A percentile compares a stretch with the other conserved stretches of the same genome.
Conservation (phyloP, 37 sponge, comb jelly and placozoan species). For the Petrosia ficiformis region DNA sequence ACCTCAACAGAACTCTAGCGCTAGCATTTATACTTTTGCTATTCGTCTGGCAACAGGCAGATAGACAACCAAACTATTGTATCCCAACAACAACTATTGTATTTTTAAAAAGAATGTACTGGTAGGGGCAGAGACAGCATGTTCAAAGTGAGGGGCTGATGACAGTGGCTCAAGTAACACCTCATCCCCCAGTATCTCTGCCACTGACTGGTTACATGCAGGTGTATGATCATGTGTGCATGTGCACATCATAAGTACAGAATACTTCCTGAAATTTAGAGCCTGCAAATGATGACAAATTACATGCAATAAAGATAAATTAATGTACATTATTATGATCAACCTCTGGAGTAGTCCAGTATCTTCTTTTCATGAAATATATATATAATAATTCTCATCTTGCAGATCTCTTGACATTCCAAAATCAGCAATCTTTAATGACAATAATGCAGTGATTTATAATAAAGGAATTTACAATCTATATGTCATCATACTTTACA, state of each 20-base stretch:
- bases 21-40: no score
- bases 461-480: neutral
- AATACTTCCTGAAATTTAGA: conserved; percentile 8
- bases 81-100: no score
- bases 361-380: conserved; percentile 18
- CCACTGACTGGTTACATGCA: no score
- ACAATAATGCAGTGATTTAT: neutral
- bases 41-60: no score
- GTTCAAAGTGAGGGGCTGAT: no score
- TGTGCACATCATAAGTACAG: conserved; percentile 25
- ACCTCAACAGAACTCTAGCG: no score
- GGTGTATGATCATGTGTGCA: no score
- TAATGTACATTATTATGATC: neutral
- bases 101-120: no score
- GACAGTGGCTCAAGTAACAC: no score
- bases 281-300: neutral
- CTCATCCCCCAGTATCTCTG: no score
- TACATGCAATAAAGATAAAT: neutral
- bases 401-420: conserved; percentile 33
- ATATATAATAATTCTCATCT: conserved; percentile 24
- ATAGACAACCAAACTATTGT: no score
- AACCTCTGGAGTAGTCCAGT: conserved; percentile 39
- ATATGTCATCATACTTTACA: neutral
- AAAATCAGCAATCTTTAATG: conserved; percentile 31
- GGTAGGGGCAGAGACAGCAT: no score